These are phyloP conservation scores for Heliothis virescens DNA, from an alignment of 1,140 invertebrate species.

Conservation along the genomic window DNA sequence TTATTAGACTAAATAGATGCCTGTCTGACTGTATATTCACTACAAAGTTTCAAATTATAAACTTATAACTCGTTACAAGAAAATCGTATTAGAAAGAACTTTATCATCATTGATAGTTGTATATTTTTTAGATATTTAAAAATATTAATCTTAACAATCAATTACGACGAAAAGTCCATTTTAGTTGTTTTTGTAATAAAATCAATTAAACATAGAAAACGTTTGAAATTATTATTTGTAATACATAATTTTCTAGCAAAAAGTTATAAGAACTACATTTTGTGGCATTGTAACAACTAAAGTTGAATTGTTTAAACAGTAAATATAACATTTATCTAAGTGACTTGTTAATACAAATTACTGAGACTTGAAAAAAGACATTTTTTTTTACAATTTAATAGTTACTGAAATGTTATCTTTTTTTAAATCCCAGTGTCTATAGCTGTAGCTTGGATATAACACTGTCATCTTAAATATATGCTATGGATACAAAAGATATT, in stretches of 20 bases:
- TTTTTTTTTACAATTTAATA: too few relatives aligned
- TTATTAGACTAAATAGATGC: neutral
- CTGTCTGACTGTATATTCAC: neutral
- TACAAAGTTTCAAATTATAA: neutral
- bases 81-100: neutral
- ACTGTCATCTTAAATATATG: too few relatives aligned
- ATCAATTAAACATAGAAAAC: neutral
- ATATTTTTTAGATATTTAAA: neutral
- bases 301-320: neutral
- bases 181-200: too few relatives aligned
- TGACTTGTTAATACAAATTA: neutral
- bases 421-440: too few relatives aligned
- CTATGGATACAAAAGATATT: too few relatives aligned
- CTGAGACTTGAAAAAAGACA: neutral
- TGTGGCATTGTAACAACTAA: neutral
- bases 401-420: too few relatives aligned
- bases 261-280: slow-evolving; percentile 5
- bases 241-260: slow-evolving; percentile 21
- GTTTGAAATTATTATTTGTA: neutral
- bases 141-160: neutral
- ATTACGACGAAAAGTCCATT: neutral
- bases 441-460: too few relatives aligned
- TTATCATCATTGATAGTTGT: neutral
- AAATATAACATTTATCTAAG: too few relatives aligned
- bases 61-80: slow-evolving; percentile 10